Conservation (phyloP, 2,797 vertebrate species). For the Phoeniculus purpureus region DNA sequence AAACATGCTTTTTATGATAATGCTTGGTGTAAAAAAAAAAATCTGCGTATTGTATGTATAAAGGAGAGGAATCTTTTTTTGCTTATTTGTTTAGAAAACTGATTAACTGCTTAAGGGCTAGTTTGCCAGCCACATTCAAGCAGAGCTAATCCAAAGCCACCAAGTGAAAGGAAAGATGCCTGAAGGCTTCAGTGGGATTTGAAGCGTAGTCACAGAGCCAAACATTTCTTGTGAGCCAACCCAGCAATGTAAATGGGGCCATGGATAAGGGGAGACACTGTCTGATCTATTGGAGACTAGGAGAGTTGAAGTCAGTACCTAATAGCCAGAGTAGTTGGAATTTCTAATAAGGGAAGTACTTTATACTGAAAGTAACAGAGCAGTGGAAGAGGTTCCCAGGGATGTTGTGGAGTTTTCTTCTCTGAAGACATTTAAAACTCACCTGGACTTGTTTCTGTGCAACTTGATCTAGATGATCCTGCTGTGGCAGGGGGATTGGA, state of each 20-base stretch:
- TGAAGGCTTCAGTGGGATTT: not conserved
- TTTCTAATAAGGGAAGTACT: not conserved
- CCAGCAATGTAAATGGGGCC: not conserved
- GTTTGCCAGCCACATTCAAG: slow-evolving; percentile 1
- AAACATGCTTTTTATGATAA: slow-evolving; percentile 77
- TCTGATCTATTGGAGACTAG: not conserved
- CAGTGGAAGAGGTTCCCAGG: too few relatives aligned
- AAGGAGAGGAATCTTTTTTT: slow-evolving; percentile 56
- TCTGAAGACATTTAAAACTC: too few relatives aligned
- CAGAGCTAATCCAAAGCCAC: slow-evolving; percentile 21
- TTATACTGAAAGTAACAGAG: not conserved
- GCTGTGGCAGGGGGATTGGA: too few relatives aligned
- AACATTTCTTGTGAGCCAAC: not conserved
- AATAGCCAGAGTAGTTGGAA: not conserved
- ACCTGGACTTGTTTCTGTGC: too few relatives aligned
- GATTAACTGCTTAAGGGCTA: slow-evolving; percentile 53
- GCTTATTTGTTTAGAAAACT: slow-evolving; percentile 64
- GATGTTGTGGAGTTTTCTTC: too few relatives aligned
- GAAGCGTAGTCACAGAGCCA: not conserved
- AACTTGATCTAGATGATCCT: too few relatives aligned
- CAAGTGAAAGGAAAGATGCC: not conserved
- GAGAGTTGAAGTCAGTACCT: not conserved
- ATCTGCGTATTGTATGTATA: slow-evolving; percentile 66
- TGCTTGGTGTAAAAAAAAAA: slow-evolving; percentile 74
- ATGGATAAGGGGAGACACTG: not conserved